A percentile compares a stretch with the other conserved stretches of the same genome.
Conservation (phyloP, 2,113 vertebrate genomes). For the Daboia siamensis region DNA sequence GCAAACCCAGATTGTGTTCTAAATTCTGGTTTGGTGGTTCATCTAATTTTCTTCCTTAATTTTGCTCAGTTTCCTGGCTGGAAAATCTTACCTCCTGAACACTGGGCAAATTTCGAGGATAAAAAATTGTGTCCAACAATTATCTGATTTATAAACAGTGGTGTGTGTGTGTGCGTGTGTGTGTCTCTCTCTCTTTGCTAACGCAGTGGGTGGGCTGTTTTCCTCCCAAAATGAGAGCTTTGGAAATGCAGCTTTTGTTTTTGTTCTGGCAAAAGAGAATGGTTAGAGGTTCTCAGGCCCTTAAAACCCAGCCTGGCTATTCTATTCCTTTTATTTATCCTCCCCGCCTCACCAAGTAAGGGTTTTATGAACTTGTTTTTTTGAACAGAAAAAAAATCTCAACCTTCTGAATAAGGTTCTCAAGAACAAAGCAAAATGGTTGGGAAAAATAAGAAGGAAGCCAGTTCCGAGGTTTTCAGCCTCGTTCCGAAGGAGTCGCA, state of each 20-base stretch:
- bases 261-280: slow-evolving; percentile 57
- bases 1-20: background rate
- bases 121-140: background rate
- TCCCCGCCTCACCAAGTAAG: background rate
- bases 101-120: background rate
- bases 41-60: background rate
- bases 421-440: slow-evolving; percentile 19
- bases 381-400: slow-evolving; percentile 16
- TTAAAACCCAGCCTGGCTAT: slow-evolving; percentile 19
- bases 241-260: slow-evolving; percentile 21
- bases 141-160: background rate
- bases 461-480: background rate
- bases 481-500: background rate
- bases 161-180: no score
- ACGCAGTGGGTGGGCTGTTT: background rate
- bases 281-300: slow-evolving; percentile 36
- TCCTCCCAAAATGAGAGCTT: background rate
- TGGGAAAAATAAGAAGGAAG: background rate
- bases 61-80: background rate
- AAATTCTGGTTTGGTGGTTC: background rate
- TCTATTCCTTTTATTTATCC: slow-evolving; percentile 5
- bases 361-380: background rate
- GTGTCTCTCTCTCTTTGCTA: background rate
- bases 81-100: background rate
- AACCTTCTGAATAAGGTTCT: slow-evolving; percentile 20